Evolutionary conservation across 1,140 invertebrate species (phyloP), one percentile per base, ranked within the genome.

Genomic region (Maniola jurtina): DNA sequence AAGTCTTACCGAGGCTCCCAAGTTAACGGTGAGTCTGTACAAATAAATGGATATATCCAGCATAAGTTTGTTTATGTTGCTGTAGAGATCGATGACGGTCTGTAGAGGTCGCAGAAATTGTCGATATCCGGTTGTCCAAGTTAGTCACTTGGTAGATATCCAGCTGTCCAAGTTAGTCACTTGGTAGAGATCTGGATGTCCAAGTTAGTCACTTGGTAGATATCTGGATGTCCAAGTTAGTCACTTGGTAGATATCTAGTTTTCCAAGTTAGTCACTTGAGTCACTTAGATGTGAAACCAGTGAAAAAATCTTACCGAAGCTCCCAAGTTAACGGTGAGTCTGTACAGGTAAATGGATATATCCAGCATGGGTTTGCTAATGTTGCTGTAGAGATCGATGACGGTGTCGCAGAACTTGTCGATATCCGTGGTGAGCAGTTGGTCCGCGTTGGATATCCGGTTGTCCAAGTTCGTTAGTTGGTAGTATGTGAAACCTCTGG

Each of bases 121-220:
- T 99, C 98, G 5, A 99, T 96, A 89, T 99, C 99, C 11, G 96
- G 6, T 98, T 99, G 16, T 99, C 98, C 76, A 99, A 92, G 92
- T 99, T 99, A 65, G 94, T 96, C 94, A 99, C 98, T 93, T 98
- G 97, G 89, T 99, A 99, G n/a, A n/a, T n/a, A n/a, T n/a, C n/a
- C n/a, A n/a, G n/a, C n/a, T n/a, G n/a, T n/a, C n/a, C 25, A 25
- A 25, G 25, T 25, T 25, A 25, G 25, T 25, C 25, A 25, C 25
- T 25, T 25, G 25, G 25, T 25, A 25, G 25, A 25, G 1, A 25
- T 25, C 25, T 4, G 25, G 4, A 2, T 25, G 25, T 25, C 25
- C 25, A 25, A 25, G 25, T 25, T 25, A 25, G 25, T 25, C 25
- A 25, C 25, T 25, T 25, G 25, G n/a, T 25, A 4, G 25, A 25